phyloP scores from a whole-genome alignment of 2,888 invertebrate species.

The Syrphus vitripennis region DNA sequence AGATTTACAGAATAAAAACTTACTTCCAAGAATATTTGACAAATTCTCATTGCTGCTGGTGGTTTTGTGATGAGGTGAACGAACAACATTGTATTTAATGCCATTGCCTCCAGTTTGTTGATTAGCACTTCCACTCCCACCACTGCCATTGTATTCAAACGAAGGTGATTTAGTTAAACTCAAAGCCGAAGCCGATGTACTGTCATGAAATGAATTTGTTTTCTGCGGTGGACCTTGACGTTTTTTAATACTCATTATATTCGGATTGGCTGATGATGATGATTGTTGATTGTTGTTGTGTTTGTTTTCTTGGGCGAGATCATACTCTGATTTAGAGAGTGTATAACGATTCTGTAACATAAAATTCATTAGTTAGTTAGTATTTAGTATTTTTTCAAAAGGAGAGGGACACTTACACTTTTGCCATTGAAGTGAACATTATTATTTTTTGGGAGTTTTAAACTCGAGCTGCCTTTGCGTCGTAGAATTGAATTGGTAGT shows the following conservation, averaged over 20 bases:
- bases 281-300: slow-evolving; percentile 74
- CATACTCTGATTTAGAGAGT: slow-evolving; percentile 72
- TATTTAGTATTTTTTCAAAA: not conserved
- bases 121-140: not conserved
- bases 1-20: not conserved
- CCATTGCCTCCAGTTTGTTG: not conserved
- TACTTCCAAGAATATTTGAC: slow-evolving; percentile 34
- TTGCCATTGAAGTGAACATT: slow-evolving; percentile 55
- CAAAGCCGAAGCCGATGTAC: slow-evolving; percentile 38
- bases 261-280: slow-evolving; percentile 73
- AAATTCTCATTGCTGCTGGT: slow-evolving; percentile 52
- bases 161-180: slow-evolving; percentile 64
- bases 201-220: slow-evolving; percentile 66
- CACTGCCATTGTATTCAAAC: slow-evolving; percentile 47
- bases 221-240: slow-evolving; percentile 57
- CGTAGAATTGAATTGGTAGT: slow-evolving; percentile 73
- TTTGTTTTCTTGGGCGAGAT: slow-evolving; percentile 73
- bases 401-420: slow-evolving; percentile 24
- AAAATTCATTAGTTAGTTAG: not conserved
- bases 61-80: slow-evolving; percentile 6
- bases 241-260: slow-evolving; percentile 66
- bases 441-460: slow-evolving; percentile 67
- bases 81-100: slow-evolving; percentile 40
- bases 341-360: slow-evolving; percentile 46
- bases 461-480: slow-evolving; percentile 74